Percentiles rank a stretch among this genome's conserved stretches.
Conservation (phyloP, 2,888 invertebrate genomes). For the Amiota communis region DNA sequence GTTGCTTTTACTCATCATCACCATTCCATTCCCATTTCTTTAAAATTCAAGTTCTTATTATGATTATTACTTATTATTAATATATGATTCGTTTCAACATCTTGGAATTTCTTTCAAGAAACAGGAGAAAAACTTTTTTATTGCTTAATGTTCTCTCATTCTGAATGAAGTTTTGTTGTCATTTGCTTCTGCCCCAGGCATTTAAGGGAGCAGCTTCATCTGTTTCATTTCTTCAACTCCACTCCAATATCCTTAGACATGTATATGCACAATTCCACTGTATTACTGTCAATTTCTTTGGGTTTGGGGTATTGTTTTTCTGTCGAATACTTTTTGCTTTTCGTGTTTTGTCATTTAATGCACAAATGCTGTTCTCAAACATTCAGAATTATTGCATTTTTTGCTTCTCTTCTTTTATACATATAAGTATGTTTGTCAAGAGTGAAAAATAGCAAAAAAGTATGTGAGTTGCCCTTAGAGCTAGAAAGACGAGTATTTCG, state of each 20-base stretch:
- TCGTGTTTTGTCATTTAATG: slow-evolving; percentile 21
- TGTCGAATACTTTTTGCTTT: neutral
- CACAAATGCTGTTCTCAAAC: slow-evolving; percentile 17
- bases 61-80: too few relatives aligned
- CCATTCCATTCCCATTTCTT: too few relatives aligned
- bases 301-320: neutral
- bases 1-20: too few relatives aligned
- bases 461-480: neutral
- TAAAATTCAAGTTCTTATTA: too few relatives aligned
- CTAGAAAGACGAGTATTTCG: neutral
- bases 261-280: too few relatives aligned
- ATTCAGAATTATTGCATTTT: slow-evolving; percentile 19
- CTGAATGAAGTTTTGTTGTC: neutral
- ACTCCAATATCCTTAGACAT: neutral
- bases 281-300: neutral
- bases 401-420: neutral
- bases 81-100: too few relatives aligned
- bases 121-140: slow-evolving; percentile 15
- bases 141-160: neutral
- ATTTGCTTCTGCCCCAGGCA: neutral
- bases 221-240: neutral
- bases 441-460: neutral
- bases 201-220: neutral
- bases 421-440: neutral
- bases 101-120: neutral